Conservation (phyloP, 2,797 vertebrate species). For the Spheniscus humboldti region DNA sequence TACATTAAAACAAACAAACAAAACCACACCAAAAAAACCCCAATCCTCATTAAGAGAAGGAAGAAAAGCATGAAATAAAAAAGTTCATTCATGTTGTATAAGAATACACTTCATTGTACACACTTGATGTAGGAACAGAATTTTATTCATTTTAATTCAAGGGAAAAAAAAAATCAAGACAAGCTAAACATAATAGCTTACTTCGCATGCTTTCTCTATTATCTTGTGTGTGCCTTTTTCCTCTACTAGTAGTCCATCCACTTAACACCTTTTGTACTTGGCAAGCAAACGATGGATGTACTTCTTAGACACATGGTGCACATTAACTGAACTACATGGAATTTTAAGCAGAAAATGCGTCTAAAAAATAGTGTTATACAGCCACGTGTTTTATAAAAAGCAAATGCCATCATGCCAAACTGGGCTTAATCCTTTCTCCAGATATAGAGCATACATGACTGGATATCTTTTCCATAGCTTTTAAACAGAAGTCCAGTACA, state of each 20-base stretch:
- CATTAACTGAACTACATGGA: conserved; percentile 21
- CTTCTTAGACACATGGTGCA: conserved; percentile 12
- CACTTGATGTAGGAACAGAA: not conserved
- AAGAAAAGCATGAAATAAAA: not conserved
- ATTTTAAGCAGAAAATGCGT: conserved; percentile 13
- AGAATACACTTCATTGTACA: not conserved
- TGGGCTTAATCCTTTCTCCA: conserved; percentile 19
- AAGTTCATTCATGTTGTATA: not conserved
- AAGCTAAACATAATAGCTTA: not conserved
- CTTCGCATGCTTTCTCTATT: not conserved
- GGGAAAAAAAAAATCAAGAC: not conserved
- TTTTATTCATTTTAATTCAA: not conserved
- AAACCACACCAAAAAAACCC: not conserved
- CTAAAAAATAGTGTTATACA: conserved; percentile 5
- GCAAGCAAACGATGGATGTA: not conserved
- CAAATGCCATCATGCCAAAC: not conserved
- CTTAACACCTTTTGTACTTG: conserved; percentile 4
- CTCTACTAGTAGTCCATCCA: not conserved
- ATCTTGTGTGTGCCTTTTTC: not conserved
- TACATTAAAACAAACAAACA: not conserved
- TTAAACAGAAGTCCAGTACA: not conserved
- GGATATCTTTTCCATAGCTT: not conserved
- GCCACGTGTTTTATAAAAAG: conserved; percentile 14
- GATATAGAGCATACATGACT: not conserved
- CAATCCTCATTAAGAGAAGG: not conserved